phyloP scores from a whole-genome alignment of 2,888 invertebrate genomes.

The Microctonus hyperodae region DNA sequence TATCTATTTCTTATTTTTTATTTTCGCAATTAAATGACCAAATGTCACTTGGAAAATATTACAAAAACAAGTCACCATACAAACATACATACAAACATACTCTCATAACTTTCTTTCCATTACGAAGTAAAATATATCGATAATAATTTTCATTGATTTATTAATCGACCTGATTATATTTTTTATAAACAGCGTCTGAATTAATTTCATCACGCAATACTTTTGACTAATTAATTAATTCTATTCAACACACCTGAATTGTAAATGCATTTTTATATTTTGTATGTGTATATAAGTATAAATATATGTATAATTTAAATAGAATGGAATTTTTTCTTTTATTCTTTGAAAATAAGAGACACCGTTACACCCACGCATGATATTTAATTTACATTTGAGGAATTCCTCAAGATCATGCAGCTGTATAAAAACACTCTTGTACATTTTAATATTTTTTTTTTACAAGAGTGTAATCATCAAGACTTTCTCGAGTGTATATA shows the following conservation, averaged over 20 bases:
- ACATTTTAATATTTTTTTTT: slow-evolving; percentile 19
- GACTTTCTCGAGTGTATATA: slow-evolving; percentile 32
- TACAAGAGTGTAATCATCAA: slow-evolving; percentile 32
- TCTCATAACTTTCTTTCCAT: neutral
- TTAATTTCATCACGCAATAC: neutral
- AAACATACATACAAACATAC: neutral
- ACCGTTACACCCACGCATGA: neutral
- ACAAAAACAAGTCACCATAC: neutral
- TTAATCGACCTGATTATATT: neutral
- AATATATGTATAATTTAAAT: neutral
- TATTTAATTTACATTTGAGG: neutral
- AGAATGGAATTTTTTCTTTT: neutral
- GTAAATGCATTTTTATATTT: neutral
- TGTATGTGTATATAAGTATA: neutral
- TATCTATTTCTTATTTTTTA: neutral
- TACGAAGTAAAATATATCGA: neutral
- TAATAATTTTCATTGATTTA: neutral
- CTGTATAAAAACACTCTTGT: slow-evolving; percentile 21
- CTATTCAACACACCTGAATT: neutral
- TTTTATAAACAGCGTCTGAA: neutral
- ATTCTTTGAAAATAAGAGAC: neutral
- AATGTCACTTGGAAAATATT: neutral
- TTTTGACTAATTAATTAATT: neutral
- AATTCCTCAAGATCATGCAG: neutral
- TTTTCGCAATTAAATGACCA: neutral